Conservation (phyloP, 2,113 vertebrate species). For the Tichodroma muraria region DNA sequence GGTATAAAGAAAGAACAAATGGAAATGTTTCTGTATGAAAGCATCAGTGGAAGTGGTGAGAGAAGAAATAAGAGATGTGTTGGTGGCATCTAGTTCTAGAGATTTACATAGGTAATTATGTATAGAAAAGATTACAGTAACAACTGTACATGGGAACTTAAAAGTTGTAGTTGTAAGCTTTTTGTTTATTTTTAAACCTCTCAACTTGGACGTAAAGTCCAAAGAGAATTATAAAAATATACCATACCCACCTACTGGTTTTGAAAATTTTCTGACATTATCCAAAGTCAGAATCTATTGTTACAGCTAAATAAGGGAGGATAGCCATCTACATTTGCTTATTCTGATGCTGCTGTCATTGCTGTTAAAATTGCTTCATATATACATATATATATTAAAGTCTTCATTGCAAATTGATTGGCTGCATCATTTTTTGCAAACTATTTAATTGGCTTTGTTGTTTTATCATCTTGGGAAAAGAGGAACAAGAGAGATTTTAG, state of each 20-base stretch:
- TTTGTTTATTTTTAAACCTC: neutral
- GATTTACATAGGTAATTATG: neutral
- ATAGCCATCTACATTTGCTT: neutral
- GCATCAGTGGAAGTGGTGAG: neutral
- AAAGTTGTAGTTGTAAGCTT: neutral
- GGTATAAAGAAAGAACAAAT: neutral
- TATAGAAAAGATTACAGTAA: neutral
- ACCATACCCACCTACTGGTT: neutral
- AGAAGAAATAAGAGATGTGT: neutral
- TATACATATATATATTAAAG: neutral
- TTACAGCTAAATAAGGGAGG: neutral
- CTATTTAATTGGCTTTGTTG: neutral
- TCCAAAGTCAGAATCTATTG: neutral
- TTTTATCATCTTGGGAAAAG: neutral
- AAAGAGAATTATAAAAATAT: neutral
- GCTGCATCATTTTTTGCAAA: neutral
- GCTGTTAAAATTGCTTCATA: neutral
- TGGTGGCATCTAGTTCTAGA: neutral
- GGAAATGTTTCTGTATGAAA: neutral
- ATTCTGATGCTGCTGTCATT: neutral
- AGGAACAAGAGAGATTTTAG: neutral
- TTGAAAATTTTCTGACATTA: neutral
- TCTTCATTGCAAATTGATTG: neutral
- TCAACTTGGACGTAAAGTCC: neutral
- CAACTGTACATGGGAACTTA: neutral